Conservation (phyloP, 1,140 invertebrate species). For the Tachypleus tridentatus region DNA sequence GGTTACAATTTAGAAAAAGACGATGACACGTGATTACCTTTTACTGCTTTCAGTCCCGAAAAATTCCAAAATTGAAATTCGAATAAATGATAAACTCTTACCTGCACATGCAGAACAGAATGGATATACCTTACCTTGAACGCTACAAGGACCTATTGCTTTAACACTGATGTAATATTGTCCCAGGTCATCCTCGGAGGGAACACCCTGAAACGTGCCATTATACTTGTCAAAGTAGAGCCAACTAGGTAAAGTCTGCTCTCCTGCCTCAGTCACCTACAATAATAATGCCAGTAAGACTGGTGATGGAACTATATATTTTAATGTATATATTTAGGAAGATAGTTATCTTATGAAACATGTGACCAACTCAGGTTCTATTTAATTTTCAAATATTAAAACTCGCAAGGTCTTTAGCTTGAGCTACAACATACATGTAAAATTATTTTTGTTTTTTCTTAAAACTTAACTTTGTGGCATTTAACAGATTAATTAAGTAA, state of each 20-base stretch:
- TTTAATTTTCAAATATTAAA: background rate
- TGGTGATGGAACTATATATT: background rate
- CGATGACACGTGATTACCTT: too few species aligned
- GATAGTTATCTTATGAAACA: too few species aligned
- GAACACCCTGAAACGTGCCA: slow-evolving; percentile 43
- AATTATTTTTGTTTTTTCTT: slow-evolving; percentile 1
- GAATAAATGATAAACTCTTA: too few species aligned
- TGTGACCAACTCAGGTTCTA: background rate
- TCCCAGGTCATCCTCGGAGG: slow-evolving; percentile 42
- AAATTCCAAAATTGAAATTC: too few species aligned
- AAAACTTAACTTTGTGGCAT: background rate
- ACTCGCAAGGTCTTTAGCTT: background rate
- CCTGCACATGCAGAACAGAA: too few species aligned
- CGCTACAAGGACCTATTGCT: slow-evolving; percentile 23
- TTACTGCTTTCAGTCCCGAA: too few species aligned
- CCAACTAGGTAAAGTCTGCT: slow-evolving; percentile 33
- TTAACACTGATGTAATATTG: slow-evolving; percentile 40
- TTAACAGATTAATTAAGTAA: too few species aligned
- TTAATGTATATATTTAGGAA: too few species aligned
- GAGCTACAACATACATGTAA: slow-evolving; percentile 1
- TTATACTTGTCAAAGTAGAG: slow-evolving; percentile 31
- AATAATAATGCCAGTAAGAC: slow-evolving; percentile 18
- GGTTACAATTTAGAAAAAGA: too few species aligned
- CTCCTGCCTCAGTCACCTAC: slow-evolving; percentile 33
- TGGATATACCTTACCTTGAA: too few species aligned